Evolutionary conservation across 1,140 invertebrate genomes (phyloP).

Genomic region (Heliothis virescens): DNA sequence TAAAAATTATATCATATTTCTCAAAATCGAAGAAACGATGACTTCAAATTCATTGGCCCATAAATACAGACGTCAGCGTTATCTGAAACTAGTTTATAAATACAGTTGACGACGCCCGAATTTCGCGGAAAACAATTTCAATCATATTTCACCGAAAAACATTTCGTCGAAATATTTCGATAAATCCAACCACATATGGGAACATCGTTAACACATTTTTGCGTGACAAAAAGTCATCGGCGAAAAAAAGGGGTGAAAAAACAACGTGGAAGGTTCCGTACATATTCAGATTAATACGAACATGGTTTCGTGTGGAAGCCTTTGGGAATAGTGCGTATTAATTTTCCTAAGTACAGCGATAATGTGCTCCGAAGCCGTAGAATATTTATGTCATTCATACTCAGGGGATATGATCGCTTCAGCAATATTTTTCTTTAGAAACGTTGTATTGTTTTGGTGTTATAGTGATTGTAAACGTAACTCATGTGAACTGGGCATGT

Average conservation of each 20-base stretch:
- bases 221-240: background rate
- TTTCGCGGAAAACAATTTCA: no score
- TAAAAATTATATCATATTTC: no score
- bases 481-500: no score
- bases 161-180: no score
- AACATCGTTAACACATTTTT: no score
- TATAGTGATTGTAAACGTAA: background rate
- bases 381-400: background rate
- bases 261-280: background rate
- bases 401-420: background rate
- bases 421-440: background rate
- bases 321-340: conserved; percentile 21
- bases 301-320: background rate
- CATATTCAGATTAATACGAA: conserved; percentile 15
- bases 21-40: no score
- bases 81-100: no score
- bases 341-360: conserved; percentile 20
- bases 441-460: background rate
- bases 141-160: no score
- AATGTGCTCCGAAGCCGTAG: background rate
- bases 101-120: no score
- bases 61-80: no score
- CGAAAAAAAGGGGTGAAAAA: background rate
- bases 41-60: no score
- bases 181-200: no score